Base-by-base conservation (phyloP, 2,888 invertebrate genomes). In the Athalia circularis region DNA sequence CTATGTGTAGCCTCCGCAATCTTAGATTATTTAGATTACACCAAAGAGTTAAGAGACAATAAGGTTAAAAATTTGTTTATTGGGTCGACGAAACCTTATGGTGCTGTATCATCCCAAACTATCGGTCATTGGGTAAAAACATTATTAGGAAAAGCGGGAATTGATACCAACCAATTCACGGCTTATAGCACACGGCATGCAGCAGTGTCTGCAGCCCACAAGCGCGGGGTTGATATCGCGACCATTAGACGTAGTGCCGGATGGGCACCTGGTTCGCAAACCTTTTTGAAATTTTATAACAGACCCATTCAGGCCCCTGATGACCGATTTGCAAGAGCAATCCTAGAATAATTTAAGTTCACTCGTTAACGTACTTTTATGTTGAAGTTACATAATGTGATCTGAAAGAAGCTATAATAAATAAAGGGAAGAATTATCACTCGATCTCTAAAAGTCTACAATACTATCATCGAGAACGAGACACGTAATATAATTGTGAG, bases 161-260 rank as follows among this genome's bases (percentile, higher is more conserved):
- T 83, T 29, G 80, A 83, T 74, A 80, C 74, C 5, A 62, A 77
- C 5, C 47, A 77, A 65, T 82, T 82, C 48, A 78, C 80, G 5
- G 81, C 82, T 2, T 81, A 82, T 29, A 81, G 77, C 50, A 80
- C 81, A n/a, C 64, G 77, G 61, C 81, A 84, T 54, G 80, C 82
- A 43, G 65, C 81, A n/a, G 80, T 79, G 5, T 83, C 81, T 0
- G 59, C 80, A 15, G 82, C 82, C 5, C 59, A 65, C 29, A 77
- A 65, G 9, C 78, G 59, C 62, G 79, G 78, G 3, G 70, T 82
- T 5, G 68, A 80, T 47, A 68, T 80, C n/a, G 43, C 54, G 15
- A 72, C 79, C 8, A 81, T 81, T 15, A 77, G 79, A 7, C 48
- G 67, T 11, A 80, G 62, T 15, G 80, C 81, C 7, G 80, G 81